Evolutionary conservation across 2,888 invertebrate genomes (phyloP).

Genomic region (Coenonympha glycerion): DNA sequence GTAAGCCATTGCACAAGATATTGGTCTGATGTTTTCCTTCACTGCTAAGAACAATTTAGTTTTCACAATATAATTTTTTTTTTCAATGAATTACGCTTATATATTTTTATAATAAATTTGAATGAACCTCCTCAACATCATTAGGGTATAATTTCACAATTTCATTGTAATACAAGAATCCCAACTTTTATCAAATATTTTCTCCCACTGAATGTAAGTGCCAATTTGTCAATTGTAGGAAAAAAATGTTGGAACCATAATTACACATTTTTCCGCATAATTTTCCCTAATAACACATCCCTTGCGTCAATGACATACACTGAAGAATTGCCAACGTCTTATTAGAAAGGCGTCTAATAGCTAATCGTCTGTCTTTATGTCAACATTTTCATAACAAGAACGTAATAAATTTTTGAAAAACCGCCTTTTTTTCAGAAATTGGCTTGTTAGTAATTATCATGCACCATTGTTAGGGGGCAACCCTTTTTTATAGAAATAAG

Average conservation of each 20-base stretch:
- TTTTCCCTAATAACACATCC: constrained; percentile 26
- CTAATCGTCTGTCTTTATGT: constrained; percentile 30
- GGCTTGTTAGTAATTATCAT: no score
- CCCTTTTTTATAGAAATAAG: no score
- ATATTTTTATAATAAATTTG: no score
- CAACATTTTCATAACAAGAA: constrained; percentile 32
- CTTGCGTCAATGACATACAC: constrained; percentile 27
- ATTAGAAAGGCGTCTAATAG: constrained; percentile 18
- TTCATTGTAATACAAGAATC: neutral
- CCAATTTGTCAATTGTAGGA: constrained; percentile 23
- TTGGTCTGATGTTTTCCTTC: no score
- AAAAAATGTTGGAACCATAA: constrained; percentile 4
- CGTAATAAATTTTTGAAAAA: constrained; percentile 11
- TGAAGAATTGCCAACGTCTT: constrained; percentile 27
- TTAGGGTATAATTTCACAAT: no score
- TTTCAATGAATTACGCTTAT: no score
- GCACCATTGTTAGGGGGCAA: no score
- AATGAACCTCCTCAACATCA: no score
- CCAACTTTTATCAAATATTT: constrained; percentile 12
- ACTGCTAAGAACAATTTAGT: no score
- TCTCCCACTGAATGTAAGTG: constrained; percentile 1
- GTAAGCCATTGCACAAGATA: no score
- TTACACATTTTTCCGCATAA: constrained; percentile 11
- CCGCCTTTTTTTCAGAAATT: neutral
- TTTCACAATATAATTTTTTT: no score